Evolutionary conservation across 2,113 vertebrate genomes (phyloP).

Genomic region (Lycaon pictus): DNA sequence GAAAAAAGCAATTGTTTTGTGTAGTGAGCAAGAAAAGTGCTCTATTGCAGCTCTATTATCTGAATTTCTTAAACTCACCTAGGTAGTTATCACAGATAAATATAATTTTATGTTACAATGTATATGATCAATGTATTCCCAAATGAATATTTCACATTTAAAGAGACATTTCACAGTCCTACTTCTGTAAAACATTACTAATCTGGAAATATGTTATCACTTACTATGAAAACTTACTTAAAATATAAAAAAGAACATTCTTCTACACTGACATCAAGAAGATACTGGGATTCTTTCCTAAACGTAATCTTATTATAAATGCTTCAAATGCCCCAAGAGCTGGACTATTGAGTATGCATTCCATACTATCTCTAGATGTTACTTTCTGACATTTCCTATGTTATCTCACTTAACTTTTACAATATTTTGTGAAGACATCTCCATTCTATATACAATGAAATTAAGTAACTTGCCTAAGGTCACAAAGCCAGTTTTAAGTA

Average conservation of each 20-base stretch:
- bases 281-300: neutral
- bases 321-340: neutral
- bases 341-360: neutral
- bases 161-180: conserved; percentile 36
- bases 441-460: neutral
- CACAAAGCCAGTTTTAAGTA: neutral
- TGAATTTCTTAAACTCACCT: conserved; percentile 35
- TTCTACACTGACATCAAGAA: neutral
- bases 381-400: neutral
- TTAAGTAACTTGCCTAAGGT: conserved; percentile 32
- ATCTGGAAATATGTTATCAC: neutral
- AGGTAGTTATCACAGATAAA: neutral
- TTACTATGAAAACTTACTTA: neutral
- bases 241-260: neutral
- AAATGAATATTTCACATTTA: conserved; percentile 42
- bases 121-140: neutral
- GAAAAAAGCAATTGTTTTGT: neutral
- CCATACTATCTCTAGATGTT: neutral
- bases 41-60: conserved; percentile 2
- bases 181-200: conserved; percentile 22
- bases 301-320: conserved; percentile 36
- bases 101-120: neutral
- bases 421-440: conserved; percentile 6
- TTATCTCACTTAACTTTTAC: conserved; percentile 1
- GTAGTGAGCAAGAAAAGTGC: neutral